Conservation (phyloP, 2,888 invertebrate species). For the Abscondita cerata region DNA sequence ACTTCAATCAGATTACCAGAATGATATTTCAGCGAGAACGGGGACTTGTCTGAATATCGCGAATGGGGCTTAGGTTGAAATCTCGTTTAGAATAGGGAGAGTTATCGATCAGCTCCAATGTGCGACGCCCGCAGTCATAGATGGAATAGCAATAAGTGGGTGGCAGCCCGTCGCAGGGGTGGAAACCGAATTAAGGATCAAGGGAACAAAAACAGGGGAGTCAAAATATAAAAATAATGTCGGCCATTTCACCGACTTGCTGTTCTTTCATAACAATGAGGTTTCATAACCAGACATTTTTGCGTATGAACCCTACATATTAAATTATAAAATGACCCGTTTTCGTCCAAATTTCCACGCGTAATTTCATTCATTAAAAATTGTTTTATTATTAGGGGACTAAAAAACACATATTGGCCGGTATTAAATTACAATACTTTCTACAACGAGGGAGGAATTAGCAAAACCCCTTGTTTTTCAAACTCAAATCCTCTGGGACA, state of each 20-base stretch:
- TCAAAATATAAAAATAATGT: conserved; percentile 55
- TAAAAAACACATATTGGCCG: conserved; percentile 35
- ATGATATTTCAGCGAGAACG: conserved; percentile 45
- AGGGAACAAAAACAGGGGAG: conserved; percentile 56
- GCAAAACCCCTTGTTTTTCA: conserved; percentile 36
- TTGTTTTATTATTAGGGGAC: conserved; percentile 23
- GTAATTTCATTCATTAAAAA: conserved; percentile 18
- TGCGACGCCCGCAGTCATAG: conserved; percentile 56
- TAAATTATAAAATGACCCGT: conserved; percentile 15
- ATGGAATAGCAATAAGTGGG: conserved; percentile 58
- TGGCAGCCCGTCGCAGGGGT: conserved; percentile 50
- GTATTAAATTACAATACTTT: conserved; percentile 37
- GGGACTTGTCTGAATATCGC: conserved; percentile 42
- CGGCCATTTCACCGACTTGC: conserved; percentile 43
- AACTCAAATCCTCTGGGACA: conserved; percentile 26
- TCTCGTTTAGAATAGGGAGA: conserved; percentile 53
- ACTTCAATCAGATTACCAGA: conserved; percentile 47
- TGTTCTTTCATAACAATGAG: conserved; percentile 34
- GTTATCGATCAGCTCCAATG: conserved; percentile 53
- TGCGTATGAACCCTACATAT: conserved; percentile 21
- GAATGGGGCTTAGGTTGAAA: conserved; percentile 50
- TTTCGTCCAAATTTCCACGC: background rate
- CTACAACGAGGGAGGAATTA: conserved; percentile 13
- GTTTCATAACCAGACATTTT: conserved; percentile 29
- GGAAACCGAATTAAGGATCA: conserved; percentile 58